phyloP scores from a whole-genome alignment of 2,888 invertebrate species.

The Polyommatus icarus region DNA sequence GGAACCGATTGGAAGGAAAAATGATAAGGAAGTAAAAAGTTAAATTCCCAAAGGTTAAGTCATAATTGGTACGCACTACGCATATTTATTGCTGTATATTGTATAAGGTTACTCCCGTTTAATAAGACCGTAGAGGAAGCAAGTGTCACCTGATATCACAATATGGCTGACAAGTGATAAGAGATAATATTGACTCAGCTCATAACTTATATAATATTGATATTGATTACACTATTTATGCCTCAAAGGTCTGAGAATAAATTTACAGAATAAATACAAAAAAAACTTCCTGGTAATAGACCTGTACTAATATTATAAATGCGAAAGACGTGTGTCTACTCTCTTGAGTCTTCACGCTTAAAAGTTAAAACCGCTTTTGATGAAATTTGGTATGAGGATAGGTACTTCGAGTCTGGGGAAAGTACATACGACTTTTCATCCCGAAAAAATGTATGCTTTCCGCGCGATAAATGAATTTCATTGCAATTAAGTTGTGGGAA shows the following conservation, averaged over 20 bases:
- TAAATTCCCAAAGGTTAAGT: slow-evolving; percentile 13
- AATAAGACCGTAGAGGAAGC: slow-evolving; percentile 7
- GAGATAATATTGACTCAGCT: slow-evolving; percentile 7
- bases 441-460: too few relatives aligned
- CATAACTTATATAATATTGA: neutral
- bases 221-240: neutral
- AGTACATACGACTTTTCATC: too few relatives aligned
- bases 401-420: too few relatives aligned
- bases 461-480: too few relatives aligned
- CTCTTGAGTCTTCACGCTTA: neutral
- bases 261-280: slow-evolving; percentile 1
- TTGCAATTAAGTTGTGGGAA: too few relatives aligned
- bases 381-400: too few relatives aligned
- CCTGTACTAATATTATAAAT: neutral
- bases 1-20: neutral
- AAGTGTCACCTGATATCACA: slow-evolving; percentile 12
- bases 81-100: neutral
- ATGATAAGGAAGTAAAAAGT: neutral
- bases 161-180: slow-evolving; percentile 19
- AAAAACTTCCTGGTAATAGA: neutral
- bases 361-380: neutral
- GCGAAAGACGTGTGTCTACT: neutral
- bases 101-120: slow-evolving; percentile 3
- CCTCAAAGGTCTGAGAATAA: slow-evolving; percentile 1
- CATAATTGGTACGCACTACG: slow-evolving; percentile 11